A percentile compares a stretch with the other conserved stretches of the same genome.
Evolutionary conservation across 2,113 vertebrate genomes (phyloP).

Genomic region (Elanoides forficatus): DNA sequence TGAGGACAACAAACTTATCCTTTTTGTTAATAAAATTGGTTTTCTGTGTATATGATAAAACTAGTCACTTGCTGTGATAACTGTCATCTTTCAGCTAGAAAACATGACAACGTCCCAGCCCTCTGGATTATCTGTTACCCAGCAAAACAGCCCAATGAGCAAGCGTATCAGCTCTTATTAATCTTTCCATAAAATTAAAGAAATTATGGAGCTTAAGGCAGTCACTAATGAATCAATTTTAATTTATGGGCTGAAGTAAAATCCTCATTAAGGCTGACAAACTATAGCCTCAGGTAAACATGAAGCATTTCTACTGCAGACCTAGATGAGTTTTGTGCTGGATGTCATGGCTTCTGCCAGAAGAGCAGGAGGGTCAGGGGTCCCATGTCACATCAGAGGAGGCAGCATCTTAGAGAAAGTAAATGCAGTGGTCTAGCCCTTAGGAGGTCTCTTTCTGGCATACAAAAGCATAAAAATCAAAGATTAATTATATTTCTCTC

Average conservation of each 20-base stretch:
- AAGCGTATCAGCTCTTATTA: conserved; percentile 11
- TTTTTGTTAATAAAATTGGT: background rate
- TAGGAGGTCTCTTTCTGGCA: background rate
- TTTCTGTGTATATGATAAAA: background rate
- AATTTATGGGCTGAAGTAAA: conserved; percentile 65
- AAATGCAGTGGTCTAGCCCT: background rate
- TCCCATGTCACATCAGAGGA: background rate
- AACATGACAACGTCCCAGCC: background rate
- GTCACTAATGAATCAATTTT: conserved; percentile 64
- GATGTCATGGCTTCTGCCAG: background rate
- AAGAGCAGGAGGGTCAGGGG: background rate
- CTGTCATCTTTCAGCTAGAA: background rate
- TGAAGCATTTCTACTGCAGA: conserved; percentile 1
- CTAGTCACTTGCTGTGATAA: background rate
- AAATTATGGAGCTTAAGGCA: conserved; percentile 45
- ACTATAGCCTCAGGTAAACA: conserved; percentile 43
- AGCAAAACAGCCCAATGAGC: conserved; percentile 1
- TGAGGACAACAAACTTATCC: background rate
- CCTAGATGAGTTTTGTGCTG: background rate
- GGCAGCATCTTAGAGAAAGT: background rate
- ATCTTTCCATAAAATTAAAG: conserved; percentile 45
- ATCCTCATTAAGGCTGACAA: conserved; percentile 59
- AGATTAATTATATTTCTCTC: background rate
- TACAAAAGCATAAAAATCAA: background rate
- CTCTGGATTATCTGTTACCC: conserved; percentile 15